Percentiles rank a stretch among this genome's conserved stretches.
These are phyloP conservation scores for Temnothorax rugatulus DNA, from an alignment of 2,888 invertebrate genomes.

Conservation along the genomic window DNA sequence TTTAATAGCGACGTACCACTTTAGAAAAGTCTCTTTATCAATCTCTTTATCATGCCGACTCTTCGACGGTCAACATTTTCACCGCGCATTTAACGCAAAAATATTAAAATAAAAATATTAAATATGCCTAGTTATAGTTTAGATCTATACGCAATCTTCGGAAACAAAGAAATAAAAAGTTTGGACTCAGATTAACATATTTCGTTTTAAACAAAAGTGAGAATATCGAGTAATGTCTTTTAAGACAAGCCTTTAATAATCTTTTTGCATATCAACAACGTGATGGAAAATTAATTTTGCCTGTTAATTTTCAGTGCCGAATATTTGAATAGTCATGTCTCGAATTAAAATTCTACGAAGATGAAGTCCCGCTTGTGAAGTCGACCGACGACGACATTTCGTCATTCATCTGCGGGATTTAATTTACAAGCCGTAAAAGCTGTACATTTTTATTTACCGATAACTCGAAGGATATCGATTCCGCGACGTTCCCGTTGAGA, in stretches of 20 bases:
- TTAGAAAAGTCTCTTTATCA: constrained; percentile 51
- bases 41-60: constrained; percentile 51
- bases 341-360: constrained; percentile 3
- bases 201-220: not conserved
- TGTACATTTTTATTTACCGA: constrained; percentile 6
- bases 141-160: not conserved
- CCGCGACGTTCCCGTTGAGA: constrained; percentile 15
- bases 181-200: not conserved
- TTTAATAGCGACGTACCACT: constrained; percentile 10
- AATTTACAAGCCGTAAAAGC: not conserved
- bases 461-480: constrained; percentile 23
- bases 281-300: not conserved
- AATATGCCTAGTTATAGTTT: not conserved
- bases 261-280: not conserved
- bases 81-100: not conserved
- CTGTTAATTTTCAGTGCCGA: not conserved
- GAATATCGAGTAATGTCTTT: not conserved
- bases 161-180: not conserved
- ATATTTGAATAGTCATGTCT: not conserved
- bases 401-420: not conserved
- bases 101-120: not conserved
- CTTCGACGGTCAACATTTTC: constrained; percentile 13
- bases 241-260: not conserved
- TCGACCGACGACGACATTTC: not conserved
- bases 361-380: not conserved